A percentile compares a stretch with the other conserved stretches of the same genome.
Evolutionary conservation across 2,888 invertebrate species (phyloP).

Genomic region (Arge pagana): DNA sequence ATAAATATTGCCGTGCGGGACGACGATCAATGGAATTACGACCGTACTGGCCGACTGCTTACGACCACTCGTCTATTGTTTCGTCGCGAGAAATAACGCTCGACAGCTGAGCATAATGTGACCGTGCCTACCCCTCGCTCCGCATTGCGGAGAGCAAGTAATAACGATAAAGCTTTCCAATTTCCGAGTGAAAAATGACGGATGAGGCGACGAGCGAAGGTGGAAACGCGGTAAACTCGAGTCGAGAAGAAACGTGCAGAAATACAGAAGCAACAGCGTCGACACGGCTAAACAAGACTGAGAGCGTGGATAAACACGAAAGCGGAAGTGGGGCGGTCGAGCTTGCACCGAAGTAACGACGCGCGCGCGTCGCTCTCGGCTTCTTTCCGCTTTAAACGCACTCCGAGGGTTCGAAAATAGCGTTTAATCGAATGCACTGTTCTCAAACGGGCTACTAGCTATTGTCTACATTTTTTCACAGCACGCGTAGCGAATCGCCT

Average conservation of each 20-base stretch:
- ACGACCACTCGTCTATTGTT: constrained; percentile 1
- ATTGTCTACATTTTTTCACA: no score
- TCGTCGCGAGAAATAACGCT: constrained; percentile 4
- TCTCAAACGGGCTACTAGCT: no score
- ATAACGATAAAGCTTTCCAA: no score
- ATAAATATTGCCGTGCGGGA: constrained; percentile 9
- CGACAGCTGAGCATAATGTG: not conserved
- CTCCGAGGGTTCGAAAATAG: no score
- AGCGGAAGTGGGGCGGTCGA: constrained; percentile 8
- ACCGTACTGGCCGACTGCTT: not conserved
- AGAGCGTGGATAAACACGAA: constrained; percentile 7
- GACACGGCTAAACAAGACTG: not conserved
- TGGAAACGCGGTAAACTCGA: no score
- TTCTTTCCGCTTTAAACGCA: not conserved
- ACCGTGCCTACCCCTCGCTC: no score
- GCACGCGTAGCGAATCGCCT: no score
- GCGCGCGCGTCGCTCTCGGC: constrained; percentile 5
- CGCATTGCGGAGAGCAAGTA: no score
- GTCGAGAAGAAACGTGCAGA: not conserved
- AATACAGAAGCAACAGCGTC: not conserved
- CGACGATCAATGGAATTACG: constrained; percentile 16
- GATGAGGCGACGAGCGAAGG: no score
- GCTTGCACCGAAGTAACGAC: constrained; percentile 4
- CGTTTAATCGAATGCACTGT: no score
- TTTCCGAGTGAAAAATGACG: no score